Evolutionary conservation across 1,140 invertebrate species (phyloP).

Genomic region (Macrostomum lignano): DNA sequence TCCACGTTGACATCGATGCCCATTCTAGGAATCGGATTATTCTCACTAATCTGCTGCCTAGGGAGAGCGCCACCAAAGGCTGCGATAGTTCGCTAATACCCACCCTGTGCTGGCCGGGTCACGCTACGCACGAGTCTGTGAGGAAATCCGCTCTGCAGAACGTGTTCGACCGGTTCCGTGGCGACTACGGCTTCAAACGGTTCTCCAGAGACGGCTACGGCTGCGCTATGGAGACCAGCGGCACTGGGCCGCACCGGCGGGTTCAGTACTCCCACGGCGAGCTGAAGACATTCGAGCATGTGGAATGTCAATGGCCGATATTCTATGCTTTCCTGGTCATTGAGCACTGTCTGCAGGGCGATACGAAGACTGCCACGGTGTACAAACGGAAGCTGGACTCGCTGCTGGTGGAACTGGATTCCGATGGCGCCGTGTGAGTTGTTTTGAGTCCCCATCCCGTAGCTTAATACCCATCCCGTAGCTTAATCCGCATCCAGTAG

Average conservation of each 20-base stretch:
- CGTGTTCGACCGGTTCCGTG: slow-evolving; percentile 52
- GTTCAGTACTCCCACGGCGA: too few relatives aligned
- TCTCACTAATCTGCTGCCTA: slow-evolving; percentile 81
- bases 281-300: slow-evolving; percentile 57
- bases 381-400: too few relatives aligned
- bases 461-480: too few relatives aligned
- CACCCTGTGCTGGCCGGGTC: slow-evolving; percentile 80
- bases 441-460: too few relatives aligned
- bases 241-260: too few relatives aligned
- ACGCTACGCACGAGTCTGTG: slow-evolving; percentile 67
- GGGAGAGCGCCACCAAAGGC: slow-evolving; percentile 83
- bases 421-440: too few relatives aligned
- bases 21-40: slow-evolving; percentile 94
- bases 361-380: too few relatives aligned
- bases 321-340: slow-evolving; percentile 84
- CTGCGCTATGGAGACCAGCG: too few relatives aligned
- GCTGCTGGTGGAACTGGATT: too few relatives aligned
- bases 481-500: too few relatives aligned
- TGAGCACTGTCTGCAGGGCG: too few relatives aligned
- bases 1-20: slow-evolving; percentile 96
- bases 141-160: too few relatives aligned
- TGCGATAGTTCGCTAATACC: slow-evolving; percentile 62
- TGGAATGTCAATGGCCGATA: slow-evolving; percentile 90
- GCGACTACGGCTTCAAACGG: slow-evolving; percentile 66
- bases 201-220: slow-evolving; percentile 82